phyloP scores from a whole-genome alignment of 2,797 vertebrate species.

The Tenualosa ilisha region DNA sequence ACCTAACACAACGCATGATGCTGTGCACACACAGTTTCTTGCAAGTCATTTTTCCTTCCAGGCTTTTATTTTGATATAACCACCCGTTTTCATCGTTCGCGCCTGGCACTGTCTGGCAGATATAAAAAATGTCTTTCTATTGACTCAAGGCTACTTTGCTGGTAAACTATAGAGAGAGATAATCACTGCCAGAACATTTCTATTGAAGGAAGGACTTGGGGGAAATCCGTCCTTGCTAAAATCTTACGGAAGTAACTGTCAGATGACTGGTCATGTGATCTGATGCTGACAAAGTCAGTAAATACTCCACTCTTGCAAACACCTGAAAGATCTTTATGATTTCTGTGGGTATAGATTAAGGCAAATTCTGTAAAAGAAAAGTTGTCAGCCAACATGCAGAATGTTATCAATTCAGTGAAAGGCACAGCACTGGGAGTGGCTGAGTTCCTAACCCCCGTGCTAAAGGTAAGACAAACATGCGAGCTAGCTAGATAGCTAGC shows the following conservation, averaged over 20 bases:
- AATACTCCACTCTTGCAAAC: neutral
- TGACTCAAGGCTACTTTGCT: too few relatives aligned
- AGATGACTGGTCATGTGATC: constrained; percentile 47
- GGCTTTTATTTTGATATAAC: too few relatives aligned
- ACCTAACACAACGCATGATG: too few relatives aligned
- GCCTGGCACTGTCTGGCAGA: too few relatives aligned
- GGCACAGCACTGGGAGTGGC: constrained; percentile 86
- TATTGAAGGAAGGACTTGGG: too few relatives aligned
- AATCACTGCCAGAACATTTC: too few relatives aligned
- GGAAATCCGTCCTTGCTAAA: too few relatives aligned
- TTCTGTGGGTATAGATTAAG: neutral
- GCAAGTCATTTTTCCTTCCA: too few relatives aligned
- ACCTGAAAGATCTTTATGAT: neutral
- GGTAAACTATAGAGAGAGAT: too few relatives aligned
- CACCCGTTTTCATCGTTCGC: too few relatives aligned
- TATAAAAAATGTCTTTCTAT: too few relatives aligned
- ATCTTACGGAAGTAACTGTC: constrained; percentile 41
- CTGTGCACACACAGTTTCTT: too few relatives aligned
- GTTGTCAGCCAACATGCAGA: constrained; percentile 72
- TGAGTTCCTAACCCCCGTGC: constrained; percentile 86
- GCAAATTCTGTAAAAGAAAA: neutral
- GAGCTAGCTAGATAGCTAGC: neutral
- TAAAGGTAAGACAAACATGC: constrained; percentile 70
- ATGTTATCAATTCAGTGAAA: constrained; percentile 86
- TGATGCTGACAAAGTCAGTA: constrained; percentile 15